Base-by-base conservation (phyloP, 2,888 invertebrate species). In the Acanthacorydalis orientalis region DNA sequence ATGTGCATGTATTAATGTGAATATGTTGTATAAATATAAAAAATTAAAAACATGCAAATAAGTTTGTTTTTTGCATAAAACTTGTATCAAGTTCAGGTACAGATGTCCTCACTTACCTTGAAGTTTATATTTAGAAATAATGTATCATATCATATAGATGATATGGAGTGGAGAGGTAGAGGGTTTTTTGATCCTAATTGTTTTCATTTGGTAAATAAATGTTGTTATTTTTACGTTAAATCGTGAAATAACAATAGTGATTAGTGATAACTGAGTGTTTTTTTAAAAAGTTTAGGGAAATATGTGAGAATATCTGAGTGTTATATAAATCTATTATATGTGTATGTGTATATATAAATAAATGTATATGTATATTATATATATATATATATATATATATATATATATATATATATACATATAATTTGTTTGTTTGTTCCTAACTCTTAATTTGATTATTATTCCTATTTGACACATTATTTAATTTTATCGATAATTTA, bases 101-200 rank as follows among this genome's bases (percentile, higher is more conserved):
- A 38, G 39, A 38, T 38, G 39, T 38, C 39, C 39, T 16, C 16
- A 16, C 7, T 38, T 38, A 38, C 39, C 39, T 38, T 38, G 39
- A 38, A 38, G 39, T n/a, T 12, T 38, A 12, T 38, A 2, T 15
- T 38, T 38, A 15, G 16, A 15, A 38, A 15, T 38, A 15, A 38
- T 12, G 16, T 15, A 38, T 38, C 14, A 16, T 16, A 38, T 16
- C 14, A 38, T 10, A 16, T 38, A 38, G 39, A 8, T 10, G 39
- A 38, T 15, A 38, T 38, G 39, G 39, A 38, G 23, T 23, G 23
- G 23, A 23, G 15, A 43, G 33, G 44, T 33, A 33, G 46, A 46
- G 46, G 46, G 12, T 39, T 46, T 46, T 39, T 31, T 33, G 46
- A 46, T 39, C 41, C 32, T 15, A 46, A 46, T 39, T 15, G 32